Base-by-base conservation (phyloP, 2,888 invertebrate genomes). In the Schrankia costaestrigalis region DNA sequence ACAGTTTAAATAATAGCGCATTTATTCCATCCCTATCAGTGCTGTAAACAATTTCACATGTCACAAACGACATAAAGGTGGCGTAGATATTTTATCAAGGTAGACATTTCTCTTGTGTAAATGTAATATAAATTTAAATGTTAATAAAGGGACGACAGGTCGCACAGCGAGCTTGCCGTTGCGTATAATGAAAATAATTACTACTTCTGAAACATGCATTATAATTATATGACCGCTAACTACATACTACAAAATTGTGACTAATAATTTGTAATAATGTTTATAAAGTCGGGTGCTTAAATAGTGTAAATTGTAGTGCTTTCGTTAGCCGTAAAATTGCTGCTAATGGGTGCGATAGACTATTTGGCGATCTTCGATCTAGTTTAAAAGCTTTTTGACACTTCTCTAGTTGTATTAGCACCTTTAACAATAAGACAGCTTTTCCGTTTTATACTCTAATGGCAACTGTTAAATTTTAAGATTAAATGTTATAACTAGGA, bases 351-450 rank as follows among this genome's bases (percentile, higher is more conserved):
- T 74, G 74, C 70, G 61, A 56, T 65, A 71, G 60, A 68, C 64
- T 66, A 72, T 75, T 79, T 68, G 72, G 63, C 59, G 47, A 67
- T 72, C 64, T 72, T 71, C 66, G 64, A 64, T 73, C 63, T 68
- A 67, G 64, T 78, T 72, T 83, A 82, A 84, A 84, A 85, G 82
- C 80, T 80, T 84, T 84, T 75, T 77, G 83, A 82, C 84, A 82
- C 66, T 77, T 68, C 68, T 63, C 66, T 59, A 56, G 52, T 49
- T 54, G 66, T 65, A 71, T 73, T 71, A 76, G 64, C 67, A 68
- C 65, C 66, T 66, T 62, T 63, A 59, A 56, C 41, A n/a, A n/a
- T n/a, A n/a, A n/a, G 58, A 38, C 46, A 24, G 48, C 34, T 40
- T 50, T 51, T 52, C 45, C 55, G 49, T 48, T 56, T 41, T 34